These are phyloP conservation scores for Ochotona curzoniae DNA, from an alignment of 2,113 vertebrate genomes.

Conservation along the genomic window DNA sequence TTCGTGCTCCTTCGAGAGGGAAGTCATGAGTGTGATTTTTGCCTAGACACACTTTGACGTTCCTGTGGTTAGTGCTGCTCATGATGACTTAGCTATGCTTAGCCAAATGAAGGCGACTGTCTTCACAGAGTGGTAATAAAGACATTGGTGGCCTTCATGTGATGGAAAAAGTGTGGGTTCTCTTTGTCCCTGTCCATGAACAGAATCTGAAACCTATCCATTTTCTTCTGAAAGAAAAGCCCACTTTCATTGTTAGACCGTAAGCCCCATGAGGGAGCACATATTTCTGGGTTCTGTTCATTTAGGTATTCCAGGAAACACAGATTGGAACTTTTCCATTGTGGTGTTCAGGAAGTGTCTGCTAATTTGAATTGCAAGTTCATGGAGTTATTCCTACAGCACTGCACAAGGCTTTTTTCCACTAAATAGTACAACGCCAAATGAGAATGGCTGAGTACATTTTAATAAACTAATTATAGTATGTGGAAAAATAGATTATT, in stretches of 20 bases:
- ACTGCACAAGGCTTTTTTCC: not conserved
- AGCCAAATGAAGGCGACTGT: not conserved
- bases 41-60: no score
- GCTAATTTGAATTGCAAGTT: not conserved
- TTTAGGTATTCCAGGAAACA: not conserved
- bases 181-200: not conserved
- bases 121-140: not conserved
- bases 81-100: not conserved
- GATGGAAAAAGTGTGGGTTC: not conserved
- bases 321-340: not conserved
- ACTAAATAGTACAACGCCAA: not conserved
- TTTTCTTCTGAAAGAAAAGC: slow-evolving; percentile 1
- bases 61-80: not conserved
- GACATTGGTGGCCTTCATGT: not conserved
- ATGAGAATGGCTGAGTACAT: not conserved
- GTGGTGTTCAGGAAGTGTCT: not conserved
- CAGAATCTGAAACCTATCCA: not conserved
- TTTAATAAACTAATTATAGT: not conserved
- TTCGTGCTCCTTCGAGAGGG: not conserved
- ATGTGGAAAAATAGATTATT: not conserved
- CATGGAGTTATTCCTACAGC: not conserved
- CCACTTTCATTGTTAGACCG: not conserved
- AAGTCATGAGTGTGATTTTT: not conserved
- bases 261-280: not conserved
- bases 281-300: not conserved